Percentiles rank a stretch among this genome's conserved stretches.
phyloP scores from a whole-genome alignment of 2,888 invertebrate species.

The Arenicola marina region DNA sequence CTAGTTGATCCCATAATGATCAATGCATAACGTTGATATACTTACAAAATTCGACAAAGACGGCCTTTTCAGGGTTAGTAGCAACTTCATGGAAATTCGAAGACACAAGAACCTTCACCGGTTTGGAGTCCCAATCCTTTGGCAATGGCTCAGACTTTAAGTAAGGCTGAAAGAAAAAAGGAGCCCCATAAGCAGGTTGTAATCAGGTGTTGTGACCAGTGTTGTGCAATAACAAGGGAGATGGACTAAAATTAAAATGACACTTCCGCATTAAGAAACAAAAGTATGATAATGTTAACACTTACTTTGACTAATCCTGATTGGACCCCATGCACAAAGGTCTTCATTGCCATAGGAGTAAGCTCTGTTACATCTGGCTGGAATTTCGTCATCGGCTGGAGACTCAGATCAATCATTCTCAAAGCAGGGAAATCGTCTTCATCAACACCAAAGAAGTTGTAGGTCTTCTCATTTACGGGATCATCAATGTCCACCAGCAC shows the following conservation, averaged over 20 bases:
- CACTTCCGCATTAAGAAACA: background rate
- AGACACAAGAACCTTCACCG: slow-evolving; percentile 91
- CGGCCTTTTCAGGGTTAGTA: slow-evolving; percentile 83
- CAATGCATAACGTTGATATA: no score
- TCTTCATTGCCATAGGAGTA: slow-evolving; percentile 70
- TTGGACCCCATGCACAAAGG: slow-evolving; percentile 87
- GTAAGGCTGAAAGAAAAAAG: slow-evolving; percentile 71
- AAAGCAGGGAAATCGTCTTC: slow-evolving; percentile 76
- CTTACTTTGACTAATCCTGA: slow-evolving; percentile 83
- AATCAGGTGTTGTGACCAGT: no score
- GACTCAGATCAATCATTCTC: slow-evolving; percentile 90
- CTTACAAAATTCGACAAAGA: slow-evolving; percentile 93
- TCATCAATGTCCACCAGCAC: slow-evolving; percentile 94
- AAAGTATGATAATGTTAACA: background rate
- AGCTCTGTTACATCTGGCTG: slow-evolving; percentile 76
- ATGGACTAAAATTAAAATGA: background rate
- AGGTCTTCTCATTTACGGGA: slow-evolving; percentile 93
- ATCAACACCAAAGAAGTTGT: slow-evolving; percentile 99
- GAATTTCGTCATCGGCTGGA: slow-evolving; percentile 69
- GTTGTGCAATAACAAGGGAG: background rate
- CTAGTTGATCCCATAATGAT: no score
- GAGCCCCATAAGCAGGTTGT: background rate
- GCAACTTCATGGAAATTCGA: slow-evolving; percentile 95
- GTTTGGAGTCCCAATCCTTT: slow-evolving; percentile 93
- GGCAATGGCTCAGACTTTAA: slow-evolving; percentile 91